These are phyloP conservation scores for Lepidurus packardi DNA, from an alignment of 1,140 invertebrate genomes.

Conservation along the genomic window DNA sequence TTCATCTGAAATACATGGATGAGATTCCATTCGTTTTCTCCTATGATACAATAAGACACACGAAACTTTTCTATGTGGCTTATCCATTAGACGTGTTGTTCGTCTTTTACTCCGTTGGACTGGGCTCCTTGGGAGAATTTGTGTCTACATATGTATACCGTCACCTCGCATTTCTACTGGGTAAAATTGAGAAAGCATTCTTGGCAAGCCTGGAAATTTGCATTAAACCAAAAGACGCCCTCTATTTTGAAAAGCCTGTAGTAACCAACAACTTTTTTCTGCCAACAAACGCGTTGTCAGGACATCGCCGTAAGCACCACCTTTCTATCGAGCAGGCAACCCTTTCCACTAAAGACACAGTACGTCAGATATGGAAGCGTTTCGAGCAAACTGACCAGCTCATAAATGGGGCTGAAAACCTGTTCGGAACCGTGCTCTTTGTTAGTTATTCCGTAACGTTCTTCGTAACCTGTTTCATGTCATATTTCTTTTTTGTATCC, in stretches of 20 bases:
- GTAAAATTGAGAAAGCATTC: background rate
- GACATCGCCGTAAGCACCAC: background rate
- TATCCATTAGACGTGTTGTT: too few species aligned
- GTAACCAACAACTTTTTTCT: background rate
- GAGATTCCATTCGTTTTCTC: too few species aligned
- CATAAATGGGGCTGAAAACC: background rate
- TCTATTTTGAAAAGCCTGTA: background rate
- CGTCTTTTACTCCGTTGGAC: background rate
- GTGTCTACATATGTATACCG: background rate
- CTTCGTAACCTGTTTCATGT: background rate
- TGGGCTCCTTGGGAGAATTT: background rate
- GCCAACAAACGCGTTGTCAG: too few species aligned
- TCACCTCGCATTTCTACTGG: background rate
- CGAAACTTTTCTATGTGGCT: too few species aligned
- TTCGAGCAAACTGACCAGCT: background rate
- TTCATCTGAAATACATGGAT: too few species aligned
- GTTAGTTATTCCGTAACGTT: background rate
- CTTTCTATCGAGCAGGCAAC: background rate
- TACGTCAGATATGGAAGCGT: background rate
- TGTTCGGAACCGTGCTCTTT: background rate
- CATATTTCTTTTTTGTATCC: background rate
- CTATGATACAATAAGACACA: too few species aligned
- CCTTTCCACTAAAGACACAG: background rate
- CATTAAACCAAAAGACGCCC: background rate
- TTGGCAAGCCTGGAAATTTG: background rate